Conservation (phyloP, 1,140 invertebrate species). For the Meloidogyne hapla region DNA sequence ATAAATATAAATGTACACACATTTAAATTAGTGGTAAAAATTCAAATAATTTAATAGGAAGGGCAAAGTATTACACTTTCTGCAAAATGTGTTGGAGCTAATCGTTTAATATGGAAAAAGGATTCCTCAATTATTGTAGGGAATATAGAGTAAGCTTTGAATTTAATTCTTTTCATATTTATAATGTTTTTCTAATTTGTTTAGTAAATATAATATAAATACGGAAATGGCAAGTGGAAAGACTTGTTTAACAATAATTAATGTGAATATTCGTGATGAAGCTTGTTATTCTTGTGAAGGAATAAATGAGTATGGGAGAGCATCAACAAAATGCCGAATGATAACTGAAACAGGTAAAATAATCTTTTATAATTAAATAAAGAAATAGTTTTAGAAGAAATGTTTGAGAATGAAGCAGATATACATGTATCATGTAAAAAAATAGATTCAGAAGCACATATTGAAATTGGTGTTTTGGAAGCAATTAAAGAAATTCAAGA, state of each 20-base stretch:
- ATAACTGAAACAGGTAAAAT: neutral
- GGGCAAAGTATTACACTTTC: neutral
- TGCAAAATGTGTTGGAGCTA: slow-evolving; percentile 7
- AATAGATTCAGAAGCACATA: slow-evolving; percentile 7
- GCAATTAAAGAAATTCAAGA: neutral
- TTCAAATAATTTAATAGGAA: neutral
- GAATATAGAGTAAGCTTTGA: slow-evolving; percentile 7
- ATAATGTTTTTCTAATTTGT: neutral
- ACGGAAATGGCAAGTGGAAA: slow-evolving; percentile 4
- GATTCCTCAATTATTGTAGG: neutral
- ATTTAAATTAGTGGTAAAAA: neutral
- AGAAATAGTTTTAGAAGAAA: neutral
- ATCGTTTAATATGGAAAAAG: slow-evolving; percentile 8
- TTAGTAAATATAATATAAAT: neutral
- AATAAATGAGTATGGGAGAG: slow-evolving; percentile 18
- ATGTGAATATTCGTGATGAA: neutral
- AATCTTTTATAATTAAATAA: too few species aligned
- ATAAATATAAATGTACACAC: too few species aligned
- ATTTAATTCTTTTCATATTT: neutral
- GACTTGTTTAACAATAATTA: neutral
- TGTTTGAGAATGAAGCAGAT: slow-evolving; percentile 7
- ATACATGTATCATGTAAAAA: neutral
- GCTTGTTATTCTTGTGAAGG: neutral
- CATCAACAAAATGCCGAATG: neutral
- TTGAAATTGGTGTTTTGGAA: slow-evolving; percentile 1